Percentiles rank a stretch among this genome's conserved stretches.
Conservation (phyloP, 1,140 invertebrate genomes). For the Archegozetes longisetosus region DNA sequence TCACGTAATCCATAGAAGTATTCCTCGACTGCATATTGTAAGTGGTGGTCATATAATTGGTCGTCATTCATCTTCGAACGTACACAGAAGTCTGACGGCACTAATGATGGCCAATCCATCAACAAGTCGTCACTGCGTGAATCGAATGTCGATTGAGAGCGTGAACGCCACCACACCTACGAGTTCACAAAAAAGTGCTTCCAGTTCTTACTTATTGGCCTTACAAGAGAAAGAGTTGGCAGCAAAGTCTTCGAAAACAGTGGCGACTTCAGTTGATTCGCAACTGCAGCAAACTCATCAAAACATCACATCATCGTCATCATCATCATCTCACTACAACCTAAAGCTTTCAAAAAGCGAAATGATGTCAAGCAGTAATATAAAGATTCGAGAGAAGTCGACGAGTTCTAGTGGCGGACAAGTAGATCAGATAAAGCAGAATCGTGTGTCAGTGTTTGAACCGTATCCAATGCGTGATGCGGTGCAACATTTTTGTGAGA, state of each 20-base stretch:
- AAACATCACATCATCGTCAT: background rate
- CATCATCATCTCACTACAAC: conserved; percentile 15
- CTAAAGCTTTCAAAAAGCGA: conserved; percentile 11
- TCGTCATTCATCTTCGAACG: conserved; percentile 4
- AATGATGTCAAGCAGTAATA: conserved; percentile 1
- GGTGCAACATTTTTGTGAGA: conserved; percentile 83
- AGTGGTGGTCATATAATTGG: conserved; percentile 1
- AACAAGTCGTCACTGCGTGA: conserved; percentile 6
- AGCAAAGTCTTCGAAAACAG: conserved; percentile 10
- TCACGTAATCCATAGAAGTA: conserved; percentile 6
- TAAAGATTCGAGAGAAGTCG: background rate
- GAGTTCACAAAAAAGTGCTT: conserved; percentile 16
- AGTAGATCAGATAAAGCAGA: background rate
- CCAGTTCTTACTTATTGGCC: conserved; percentile 13
- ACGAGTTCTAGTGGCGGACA: background rate
- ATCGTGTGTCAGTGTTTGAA: conserved; percentile 26
- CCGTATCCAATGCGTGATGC: conserved; percentile 73
- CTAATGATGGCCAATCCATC: background rate
- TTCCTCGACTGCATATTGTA: conserved; percentile 11
- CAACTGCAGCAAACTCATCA: conserved; percentile 4
- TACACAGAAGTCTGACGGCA: conserved; percentile 14
- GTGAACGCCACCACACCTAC: background rate
- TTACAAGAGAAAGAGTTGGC: conserved; percentile 12
- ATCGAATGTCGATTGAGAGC: conserved; percentile 12
- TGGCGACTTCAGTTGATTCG: conserved; percentile 11